phyloP scores from a whole-genome alignment of 2,113 vertebrate genomes.

The Paedocypris sp. region DNA sequence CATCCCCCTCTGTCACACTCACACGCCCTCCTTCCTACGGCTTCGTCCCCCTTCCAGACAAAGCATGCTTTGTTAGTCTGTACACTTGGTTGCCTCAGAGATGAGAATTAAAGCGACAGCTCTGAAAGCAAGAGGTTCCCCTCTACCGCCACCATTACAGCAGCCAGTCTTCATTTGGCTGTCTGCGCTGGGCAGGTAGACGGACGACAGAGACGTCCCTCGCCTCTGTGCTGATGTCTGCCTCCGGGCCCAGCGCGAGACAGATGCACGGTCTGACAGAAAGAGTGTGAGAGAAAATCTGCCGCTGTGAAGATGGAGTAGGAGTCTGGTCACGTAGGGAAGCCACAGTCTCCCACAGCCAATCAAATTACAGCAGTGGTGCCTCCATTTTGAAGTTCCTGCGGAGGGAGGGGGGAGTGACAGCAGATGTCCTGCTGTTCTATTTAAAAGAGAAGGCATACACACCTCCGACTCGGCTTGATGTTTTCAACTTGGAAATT shows the following conservation, averaged over 20 bases:
- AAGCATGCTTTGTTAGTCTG: slow-evolving; percentile 38
- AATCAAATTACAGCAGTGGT: slow-evolving; percentile 8
- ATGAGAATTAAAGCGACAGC: slow-evolving; percentile 36
- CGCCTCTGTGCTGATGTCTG: not conserved
- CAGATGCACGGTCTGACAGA: not conserved
- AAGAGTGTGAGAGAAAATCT: not conserved
- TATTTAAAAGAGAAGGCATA: not conserved
- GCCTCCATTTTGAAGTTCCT: slow-evolving; percentile 34
- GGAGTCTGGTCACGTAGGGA: slow-evolving; percentile 22
- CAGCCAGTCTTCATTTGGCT: not conserved
- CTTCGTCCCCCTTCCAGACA: slow-evolving; percentile 26
- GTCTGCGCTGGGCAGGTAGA: slow-evolving; percentile 24
- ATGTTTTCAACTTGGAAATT: too few relatives aligned
- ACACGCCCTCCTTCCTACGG: slow-evolving; percentile 20
- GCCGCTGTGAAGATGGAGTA: slow-evolving; percentile 20
- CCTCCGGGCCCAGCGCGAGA: slow-evolving; percentile 1
- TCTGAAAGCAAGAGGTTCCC: slow-evolving; percentile 28
- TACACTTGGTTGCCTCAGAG: slow-evolving; percentile 28
- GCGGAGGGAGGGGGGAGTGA: not conserved
- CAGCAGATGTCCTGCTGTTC: not conserved
- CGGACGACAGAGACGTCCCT: slow-evolving; percentile 13
- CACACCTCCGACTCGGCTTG: too few relatives aligned
- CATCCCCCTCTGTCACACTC: not conserved
- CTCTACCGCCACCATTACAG: slow-evolving; percentile 3
- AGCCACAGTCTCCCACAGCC: not conserved